phyloP scores from a whole-genome alignment of 2,113 vertebrate genomes.

The Xenotilapia leptura region DNA sequence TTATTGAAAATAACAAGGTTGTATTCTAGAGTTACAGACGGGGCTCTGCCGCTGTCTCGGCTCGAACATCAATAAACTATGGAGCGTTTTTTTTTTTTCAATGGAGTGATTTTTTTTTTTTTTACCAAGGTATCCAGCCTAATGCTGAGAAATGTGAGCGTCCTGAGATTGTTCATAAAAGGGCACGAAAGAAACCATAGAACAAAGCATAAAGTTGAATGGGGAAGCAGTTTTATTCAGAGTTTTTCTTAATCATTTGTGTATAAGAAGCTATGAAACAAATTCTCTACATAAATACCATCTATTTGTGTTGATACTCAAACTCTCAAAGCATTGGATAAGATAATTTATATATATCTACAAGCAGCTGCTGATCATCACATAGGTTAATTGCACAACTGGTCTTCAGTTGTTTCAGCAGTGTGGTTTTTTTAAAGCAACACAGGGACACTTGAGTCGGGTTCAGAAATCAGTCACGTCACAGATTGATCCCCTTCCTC shows the following conservation, averaged over 20 bases:
- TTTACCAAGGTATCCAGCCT: background rate
- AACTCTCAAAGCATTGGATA: background rate
- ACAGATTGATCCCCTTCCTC: constrained; percentile 6
- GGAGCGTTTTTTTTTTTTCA: background rate
- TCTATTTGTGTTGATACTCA: background rate
- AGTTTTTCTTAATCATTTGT: background rate
- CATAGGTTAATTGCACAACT: constrained; percentile 21
- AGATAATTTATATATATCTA: background rate
- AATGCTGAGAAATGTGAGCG: background rate
- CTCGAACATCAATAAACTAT: constrained; percentile 37
- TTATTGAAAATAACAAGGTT: constrained; percentile 68
- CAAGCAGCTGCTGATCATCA: constrained; percentile 8
- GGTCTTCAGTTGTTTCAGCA: background rate
- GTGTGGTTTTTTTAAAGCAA: background rate
- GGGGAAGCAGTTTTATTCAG: background rate
- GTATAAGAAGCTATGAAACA: background rate
- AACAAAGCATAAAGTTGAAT: background rate
- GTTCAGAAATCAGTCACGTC: constrained; percentile 27
- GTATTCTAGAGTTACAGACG: constrained; percentile 58
- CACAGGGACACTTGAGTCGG: background rate
- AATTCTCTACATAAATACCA: background rate
- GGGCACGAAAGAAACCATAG: background rate
- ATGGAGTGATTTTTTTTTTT: background rate
- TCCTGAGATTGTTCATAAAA: background rate
- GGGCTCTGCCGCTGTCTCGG: constrained; percentile 33